Evolutionary conservation across 2,113 vertebrate genomes (phyloP).

Genomic region (Dolichotis patagonum): DNA sequence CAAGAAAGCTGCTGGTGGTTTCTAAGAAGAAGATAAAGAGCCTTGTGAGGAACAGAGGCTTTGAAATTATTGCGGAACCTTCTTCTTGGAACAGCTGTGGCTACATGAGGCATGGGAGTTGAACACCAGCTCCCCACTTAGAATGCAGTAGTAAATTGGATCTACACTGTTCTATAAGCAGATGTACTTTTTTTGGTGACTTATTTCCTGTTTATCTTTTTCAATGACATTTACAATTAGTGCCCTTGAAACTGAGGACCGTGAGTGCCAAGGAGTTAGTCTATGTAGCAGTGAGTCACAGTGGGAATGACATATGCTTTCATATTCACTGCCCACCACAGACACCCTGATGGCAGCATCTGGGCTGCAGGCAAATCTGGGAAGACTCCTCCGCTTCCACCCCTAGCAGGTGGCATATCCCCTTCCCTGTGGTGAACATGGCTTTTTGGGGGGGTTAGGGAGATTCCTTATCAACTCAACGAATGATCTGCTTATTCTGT

Average conservation of each 20-base stretch:
- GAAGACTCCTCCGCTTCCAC: conserved; percentile 3
- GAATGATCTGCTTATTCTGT: neutral
- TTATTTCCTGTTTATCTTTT: conserved; percentile 71
- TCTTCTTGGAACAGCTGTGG: conserved; percentile 12
- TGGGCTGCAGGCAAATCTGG: conserved; percentile 46
- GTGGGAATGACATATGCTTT: conserved; percentile 59
- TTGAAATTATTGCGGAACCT: conserved; percentile 15
- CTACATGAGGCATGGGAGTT: neutral
- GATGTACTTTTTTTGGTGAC: conserved; percentile 43
- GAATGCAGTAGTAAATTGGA: conserved; percentile 50
- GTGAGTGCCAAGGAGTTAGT: conserved; percentile 48
- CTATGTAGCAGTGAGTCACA: conserved; percentile 62
- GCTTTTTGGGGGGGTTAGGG: conserved; percentile 7
- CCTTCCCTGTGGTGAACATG: conserved; percentile 10
- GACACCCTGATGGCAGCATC: conserved; percentile 35
- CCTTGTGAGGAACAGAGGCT: neutral
- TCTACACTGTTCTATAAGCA: conserved; percentile 52
- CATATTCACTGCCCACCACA: conserved; percentile 56
- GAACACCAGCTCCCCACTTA: conserved; percentile 28
- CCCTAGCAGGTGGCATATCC: neutral
- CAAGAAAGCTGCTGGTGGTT: conserved; percentile 4
- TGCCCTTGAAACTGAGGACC: conserved; percentile 67
- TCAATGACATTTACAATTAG: conserved; percentile 75
- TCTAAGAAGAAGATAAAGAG: conserved; percentile 10
- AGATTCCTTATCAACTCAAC: conserved; percentile 28